phyloP scores from a whole-genome alignment of 2,113 vertebrate species.

The Carlito syrichta region DNA sequence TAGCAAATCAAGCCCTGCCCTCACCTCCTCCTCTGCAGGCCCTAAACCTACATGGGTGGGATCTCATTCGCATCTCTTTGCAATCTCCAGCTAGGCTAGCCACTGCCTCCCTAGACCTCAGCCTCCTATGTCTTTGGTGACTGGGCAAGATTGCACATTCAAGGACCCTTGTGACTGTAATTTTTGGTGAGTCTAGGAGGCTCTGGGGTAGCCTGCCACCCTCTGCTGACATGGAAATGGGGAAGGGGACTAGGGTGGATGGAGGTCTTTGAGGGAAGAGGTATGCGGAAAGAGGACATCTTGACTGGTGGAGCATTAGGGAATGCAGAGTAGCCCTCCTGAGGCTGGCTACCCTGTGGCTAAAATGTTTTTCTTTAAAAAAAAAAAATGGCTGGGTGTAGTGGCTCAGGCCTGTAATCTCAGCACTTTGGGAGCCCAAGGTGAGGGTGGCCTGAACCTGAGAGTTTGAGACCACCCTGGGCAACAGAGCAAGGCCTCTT shows the following conservation, averaged over 20 bases:
- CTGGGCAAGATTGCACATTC: background rate
- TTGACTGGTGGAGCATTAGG: background rate
- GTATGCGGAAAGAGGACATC: background rate
- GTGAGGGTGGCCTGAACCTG: no score
- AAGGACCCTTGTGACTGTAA: background rate
- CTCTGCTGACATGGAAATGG: background rate
- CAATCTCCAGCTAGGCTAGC: no score
- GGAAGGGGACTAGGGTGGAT: background rate
- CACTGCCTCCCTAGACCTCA: background rate
- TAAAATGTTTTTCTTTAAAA: background rate
- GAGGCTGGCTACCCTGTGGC: background rate
- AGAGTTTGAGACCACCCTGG: no score
- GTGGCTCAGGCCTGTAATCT: no score
- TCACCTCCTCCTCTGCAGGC: background rate
- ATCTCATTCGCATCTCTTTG: background rate
- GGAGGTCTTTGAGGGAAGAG: background rate
- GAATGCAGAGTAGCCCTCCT: no score
- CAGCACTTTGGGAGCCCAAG: no score
- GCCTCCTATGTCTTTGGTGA: no score
- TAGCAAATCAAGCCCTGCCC: background rate
- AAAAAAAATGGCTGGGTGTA: background rate
- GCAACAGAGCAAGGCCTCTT: no score
- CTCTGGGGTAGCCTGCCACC: accelerated
- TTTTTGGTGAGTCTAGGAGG: background rate
- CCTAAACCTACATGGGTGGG: background rate